Evolutionary conservation across 2,797 vertebrate genomes (phyloP), one percentile per base, ranked within the genome.

Genomic region (Nyctibius grandis): DNA sequence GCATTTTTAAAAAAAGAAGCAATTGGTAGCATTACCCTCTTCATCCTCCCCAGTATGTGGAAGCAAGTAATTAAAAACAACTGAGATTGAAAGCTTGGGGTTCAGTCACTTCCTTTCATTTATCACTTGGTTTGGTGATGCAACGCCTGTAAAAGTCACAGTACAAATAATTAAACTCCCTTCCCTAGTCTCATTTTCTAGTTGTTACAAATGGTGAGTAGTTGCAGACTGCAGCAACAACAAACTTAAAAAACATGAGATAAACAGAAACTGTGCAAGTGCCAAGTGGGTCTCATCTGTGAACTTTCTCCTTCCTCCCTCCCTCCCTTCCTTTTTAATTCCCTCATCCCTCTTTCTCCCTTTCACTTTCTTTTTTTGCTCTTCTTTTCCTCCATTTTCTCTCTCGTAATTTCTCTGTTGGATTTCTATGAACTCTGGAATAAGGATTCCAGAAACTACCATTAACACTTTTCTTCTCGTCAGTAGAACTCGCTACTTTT

Each of bases 351-450:
- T 21, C 5, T 51, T 79, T 60, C 17, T 70, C 8, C 28, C 3
- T 40, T 40, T 29, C 5, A 2, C 2, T 15, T 40, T 23, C 0
- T 33, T 26, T 15, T 36, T 14, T 11, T 57, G 0, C 5, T 70
- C 5, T 18, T 74, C 4, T n/a, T 50, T 75, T 36, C 20, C 38
- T 73, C 42, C 23, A 47, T 65, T 92, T 85, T 31, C 20, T 83
- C 26, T 68, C 57, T 74, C 82, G 9, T 29, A 25, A 4, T 33
- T 12, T 83, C 20, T 54, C 31, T 48, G 13, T 42, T 9, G 33
- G 42, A 78, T 63, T 89, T 69, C 50, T 70, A 51, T 1, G 1
- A 94, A 67, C 15, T 45, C 28, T 45, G 8, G 22, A 74, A 45
- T 40, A 76, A 68, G 33, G 31, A 59, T 14, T 78, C 45, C 51